Percentiles rank a stretch among this genome's conserved stretches.
Evolutionary conservation across 53 echinoderm and acorn worm species (phyloP).

Genomic region (Crossaster papposus): DNA sequence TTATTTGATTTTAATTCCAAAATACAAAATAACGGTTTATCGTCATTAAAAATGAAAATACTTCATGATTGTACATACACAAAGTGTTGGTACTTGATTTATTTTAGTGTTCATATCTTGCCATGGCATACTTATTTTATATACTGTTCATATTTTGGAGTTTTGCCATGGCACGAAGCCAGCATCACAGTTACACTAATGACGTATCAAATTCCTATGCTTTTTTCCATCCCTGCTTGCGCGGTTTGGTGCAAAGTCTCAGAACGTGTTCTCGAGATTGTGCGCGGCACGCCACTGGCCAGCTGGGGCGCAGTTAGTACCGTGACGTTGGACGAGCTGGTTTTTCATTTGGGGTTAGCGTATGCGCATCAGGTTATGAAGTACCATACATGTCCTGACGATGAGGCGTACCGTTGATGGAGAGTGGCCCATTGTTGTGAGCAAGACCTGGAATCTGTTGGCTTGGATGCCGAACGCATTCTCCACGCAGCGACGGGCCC

Average conservation of each 20-base stretch:
- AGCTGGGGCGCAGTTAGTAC: not conserved
- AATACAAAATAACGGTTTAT: too few relatives aligned
- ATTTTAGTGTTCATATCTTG: too few relatives aligned
- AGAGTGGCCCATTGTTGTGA: slow-evolving; percentile 48
- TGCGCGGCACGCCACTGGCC: not conserved
- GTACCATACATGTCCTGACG: slow-evolving; percentile 34
- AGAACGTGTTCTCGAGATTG: not conserved
- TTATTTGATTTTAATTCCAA: too few relatives aligned
- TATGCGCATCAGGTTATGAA: slow-evolving; percentile 55
- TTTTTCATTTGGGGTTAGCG: slow-evolving; percentile 29
- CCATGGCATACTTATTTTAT: too few relatives aligned
- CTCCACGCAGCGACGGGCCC: slow-evolving; percentile 18
- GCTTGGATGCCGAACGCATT: slow-evolving; percentile 55
- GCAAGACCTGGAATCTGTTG: slow-evolving; percentile 53
- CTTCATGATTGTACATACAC: too few relatives aligned
- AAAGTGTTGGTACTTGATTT: too few relatives aligned
- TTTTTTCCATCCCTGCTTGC: not conserved
- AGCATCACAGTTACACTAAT: slow-evolving; percentile 10
- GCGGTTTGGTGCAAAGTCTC: not conserved
- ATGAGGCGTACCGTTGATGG: slow-evolving; percentile 38
- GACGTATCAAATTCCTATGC: slow-evolving; percentile 7
- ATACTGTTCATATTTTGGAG: too few relatives aligned
- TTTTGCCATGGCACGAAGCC: slow-evolving; percentile 20
- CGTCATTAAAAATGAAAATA: too few relatives aligned
- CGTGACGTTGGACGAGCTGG: slow-evolving; percentile 26